These are phyloP conservation scores for Scyliorhinus canicula DNA, from an alignment of 2,797 vertebrate genomes.

Conservation along the genomic window DNA sequence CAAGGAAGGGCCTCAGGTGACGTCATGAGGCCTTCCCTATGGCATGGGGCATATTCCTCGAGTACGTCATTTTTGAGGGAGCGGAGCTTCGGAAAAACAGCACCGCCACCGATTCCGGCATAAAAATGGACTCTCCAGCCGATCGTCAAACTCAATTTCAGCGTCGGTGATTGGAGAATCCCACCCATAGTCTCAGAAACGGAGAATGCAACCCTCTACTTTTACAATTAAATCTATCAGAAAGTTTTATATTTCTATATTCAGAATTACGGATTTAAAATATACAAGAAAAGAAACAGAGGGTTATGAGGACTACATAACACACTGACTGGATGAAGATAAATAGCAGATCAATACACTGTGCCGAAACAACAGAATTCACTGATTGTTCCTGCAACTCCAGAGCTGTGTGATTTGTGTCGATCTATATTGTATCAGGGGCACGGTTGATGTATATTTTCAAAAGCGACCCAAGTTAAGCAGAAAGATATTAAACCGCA, in stretches of 20 bases:
- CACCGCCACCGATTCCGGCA: too few relatives aligned
- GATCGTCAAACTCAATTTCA: too few relatives aligned
- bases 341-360: neutral
- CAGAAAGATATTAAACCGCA: neutral
- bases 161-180: too few relatives aligned
- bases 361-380: neutral
- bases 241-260: neutral
- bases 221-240: neutral
- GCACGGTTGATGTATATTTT: neutral
- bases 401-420: neutral
- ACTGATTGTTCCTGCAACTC: neutral
- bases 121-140: too few relatives aligned
- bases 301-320: neutral
- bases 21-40: too few relatives aligned
- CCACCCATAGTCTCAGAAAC: too few relatives aligned
- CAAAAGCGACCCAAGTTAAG: neutral
- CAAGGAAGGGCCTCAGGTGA: too few relatives aligned
- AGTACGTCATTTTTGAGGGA: too few relatives aligned
- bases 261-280: neutral
- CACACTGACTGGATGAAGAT: neutral
- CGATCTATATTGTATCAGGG: neutral
- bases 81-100: too few relatives aligned
- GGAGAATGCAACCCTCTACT: too few relatives aligned
- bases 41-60: too few relatives aligned
- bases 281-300: neutral